Evolutionary conservation across 2,888 invertebrate genomes (phyloP).

Genomic region (Platynereis dumerilii): DNA sequence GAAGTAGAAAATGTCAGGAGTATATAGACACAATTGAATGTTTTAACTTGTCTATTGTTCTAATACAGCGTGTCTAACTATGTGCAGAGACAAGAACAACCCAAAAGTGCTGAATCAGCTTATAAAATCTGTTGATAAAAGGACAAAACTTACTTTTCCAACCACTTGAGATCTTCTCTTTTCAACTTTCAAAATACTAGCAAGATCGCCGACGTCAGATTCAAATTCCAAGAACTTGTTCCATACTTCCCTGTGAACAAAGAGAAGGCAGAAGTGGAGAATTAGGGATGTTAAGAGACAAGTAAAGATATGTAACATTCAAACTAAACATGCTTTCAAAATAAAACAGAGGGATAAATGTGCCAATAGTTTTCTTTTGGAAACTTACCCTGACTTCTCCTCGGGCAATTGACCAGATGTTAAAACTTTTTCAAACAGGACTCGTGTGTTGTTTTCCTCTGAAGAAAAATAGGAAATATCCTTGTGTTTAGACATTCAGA

Average conservation of each 20-base stretch:
- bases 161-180: constrained; percentile 87
- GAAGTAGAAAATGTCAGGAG: too few relatives aligned
- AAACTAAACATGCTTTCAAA: not conserved
- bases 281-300: not conserved
- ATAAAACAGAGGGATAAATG: not conserved
- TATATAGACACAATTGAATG: too few relatives aligned
- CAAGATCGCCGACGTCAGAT: constrained; percentile 95
- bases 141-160: constrained; percentile 74
- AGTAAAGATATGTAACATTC: not conserved
- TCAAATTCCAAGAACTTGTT: constrained; percentile 98
- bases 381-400: constrained; percentile 79
- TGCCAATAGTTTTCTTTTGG: not conserved
- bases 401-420: constrained; percentile 89
- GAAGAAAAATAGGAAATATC: constrained; percentile 33
- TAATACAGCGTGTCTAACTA: too few relatives aligned
- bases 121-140: not conserved
- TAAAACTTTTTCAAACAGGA: constrained; percentile 95
- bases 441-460: constrained; percentile 99
- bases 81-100: not conserved
- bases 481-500: too few relatives aligned
- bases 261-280: not conserved
- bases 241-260: constrained; percentile 85
- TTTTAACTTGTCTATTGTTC: too few relatives aligned
- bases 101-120: too few relatives aligned
- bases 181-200: constrained; percentile 97